Conservation (phyloP, 2,797 vertebrate species). For the Thalassophryne amazonica region DNA sequence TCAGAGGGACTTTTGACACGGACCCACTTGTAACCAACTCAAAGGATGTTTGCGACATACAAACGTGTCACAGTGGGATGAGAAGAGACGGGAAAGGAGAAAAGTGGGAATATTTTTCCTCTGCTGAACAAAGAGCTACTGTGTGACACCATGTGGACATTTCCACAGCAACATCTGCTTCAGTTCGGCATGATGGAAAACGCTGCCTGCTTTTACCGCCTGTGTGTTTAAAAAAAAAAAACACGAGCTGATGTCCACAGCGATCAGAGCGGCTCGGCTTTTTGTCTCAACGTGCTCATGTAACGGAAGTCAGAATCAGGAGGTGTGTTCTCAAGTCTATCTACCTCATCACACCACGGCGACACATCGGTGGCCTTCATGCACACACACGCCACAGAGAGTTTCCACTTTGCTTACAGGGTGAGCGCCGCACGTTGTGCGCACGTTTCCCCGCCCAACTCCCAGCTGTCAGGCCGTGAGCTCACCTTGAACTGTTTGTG, state of each 20-base stretch:
- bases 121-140: conserved; percentile 65
- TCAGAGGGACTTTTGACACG: too few species aligned
- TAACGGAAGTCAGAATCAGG: conserved; percentile 1
- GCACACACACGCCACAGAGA: conserved; percentile 24
- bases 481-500: conserved; percentile 77
- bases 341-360: conserved; percentile 21
- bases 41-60: conserved; percentile 15
- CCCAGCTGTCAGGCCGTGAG: conserved; percentile 30
- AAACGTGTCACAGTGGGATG: conserved; percentile 31
- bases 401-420: conserved; percentile 53
- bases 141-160: conserved; percentile 40
- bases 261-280: neutral
- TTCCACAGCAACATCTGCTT: conserved; percentile 51
- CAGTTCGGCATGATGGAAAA: neutral
- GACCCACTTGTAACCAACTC: neutral
- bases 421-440: too few species aligned
- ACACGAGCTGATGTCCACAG: conserved; percentile 20
- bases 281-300: too few species aligned
- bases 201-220: neutral
- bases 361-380: conserved; percentile 24
- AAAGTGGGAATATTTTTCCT: conserved; percentile 42
- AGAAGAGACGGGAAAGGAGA: conserved; percentile 15
- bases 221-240: too few species aligned
- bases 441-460: too few species aligned
- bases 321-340: conserved; percentile 31